Conservation (phyloP, 1,140 invertebrate genomes). For the Hylyphantes graminicola region DNA sequence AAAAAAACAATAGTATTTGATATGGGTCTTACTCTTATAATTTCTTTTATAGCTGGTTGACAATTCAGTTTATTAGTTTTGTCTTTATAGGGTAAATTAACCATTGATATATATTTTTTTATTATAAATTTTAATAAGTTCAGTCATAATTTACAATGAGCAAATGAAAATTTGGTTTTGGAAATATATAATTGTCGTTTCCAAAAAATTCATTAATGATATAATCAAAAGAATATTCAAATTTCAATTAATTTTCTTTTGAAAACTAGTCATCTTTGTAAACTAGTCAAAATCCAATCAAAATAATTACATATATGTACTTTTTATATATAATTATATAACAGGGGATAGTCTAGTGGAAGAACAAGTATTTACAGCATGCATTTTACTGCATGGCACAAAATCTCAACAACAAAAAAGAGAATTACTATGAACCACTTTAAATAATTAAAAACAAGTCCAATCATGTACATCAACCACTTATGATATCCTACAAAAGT, state of each 20-base stretch:
- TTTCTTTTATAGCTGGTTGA: too few relatives aligned
- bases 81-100: too few relatives aligned
- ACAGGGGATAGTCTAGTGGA: constrained; percentile 42
- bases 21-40: too few relatives aligned
- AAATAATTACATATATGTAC: constrained; percentile 50
- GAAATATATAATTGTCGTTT: too few relatives aligned
- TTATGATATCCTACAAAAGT: constrained; percentile 36
- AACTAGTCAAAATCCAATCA: constrained; percentile 10
- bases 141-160: too few relatives aligned
- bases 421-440: constrained; percentile 24
- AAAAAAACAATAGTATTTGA: too few relatives aligned
- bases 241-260: neutral
- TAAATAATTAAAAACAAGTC: constrained; percentile 31
- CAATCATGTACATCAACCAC: constrained; percentile 40
- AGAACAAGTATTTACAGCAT: constrained; percentile 56
- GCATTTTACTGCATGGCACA: constrained; percentile 49
- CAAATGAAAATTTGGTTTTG: too few relatives aligned
- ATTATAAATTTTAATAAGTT: too few relatives aligned
- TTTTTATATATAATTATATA: constrained; percentile 45
- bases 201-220: too few relatives aligned
- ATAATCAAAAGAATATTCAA: neutral
- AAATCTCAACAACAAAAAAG: constrained; percentile 15
- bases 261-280: neutral
- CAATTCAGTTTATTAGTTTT: too few relatives aligned
- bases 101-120: too few relatives aligned